Conservation (phyloP, 2,888 invertebrate species). For the Drosophila dives region DNA sequence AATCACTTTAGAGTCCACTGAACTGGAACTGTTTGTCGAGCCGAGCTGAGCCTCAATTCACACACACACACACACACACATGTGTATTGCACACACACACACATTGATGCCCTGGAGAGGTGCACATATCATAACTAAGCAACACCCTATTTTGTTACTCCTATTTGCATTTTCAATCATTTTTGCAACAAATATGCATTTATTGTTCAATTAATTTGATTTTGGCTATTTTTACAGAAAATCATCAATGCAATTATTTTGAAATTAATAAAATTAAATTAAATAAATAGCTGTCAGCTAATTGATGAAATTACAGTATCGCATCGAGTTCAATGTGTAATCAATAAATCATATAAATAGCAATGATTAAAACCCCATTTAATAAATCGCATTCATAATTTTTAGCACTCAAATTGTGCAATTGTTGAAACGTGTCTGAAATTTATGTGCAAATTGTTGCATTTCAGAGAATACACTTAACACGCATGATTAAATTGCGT, state of each 20-base stretch:
- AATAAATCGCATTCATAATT: background rate
- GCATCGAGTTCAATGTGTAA: background rate
- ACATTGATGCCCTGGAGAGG: background rate
- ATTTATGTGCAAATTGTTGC: background rate
- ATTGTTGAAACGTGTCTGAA: background rate
- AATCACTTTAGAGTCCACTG: constrained; percentile 72
- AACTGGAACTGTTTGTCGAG: constrained; percentile 63
- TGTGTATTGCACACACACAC: constrained; percentile 1
- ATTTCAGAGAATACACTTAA: background rate
- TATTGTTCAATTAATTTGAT: background rate
- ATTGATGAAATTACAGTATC: background rate
- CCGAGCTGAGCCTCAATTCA: constrained; percentile 3
- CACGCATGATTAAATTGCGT: background rate
- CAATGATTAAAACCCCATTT: background rate
- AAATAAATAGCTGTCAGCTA: background rate
- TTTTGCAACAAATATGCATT: background rate
- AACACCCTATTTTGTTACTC: background rate
- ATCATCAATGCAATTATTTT: constrained; percentile 7
- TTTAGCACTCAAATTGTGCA: background rate
- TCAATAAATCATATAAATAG: background rate
- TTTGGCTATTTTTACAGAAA: background rate
- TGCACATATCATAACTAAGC: background rate
- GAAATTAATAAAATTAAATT: background rate
- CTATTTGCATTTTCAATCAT: background rate
- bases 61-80: constrained; percentile 8